These are phyloP conservation scores for Gryllus longicercus DNA, from an alignment of 2,888 invertebrate species.

Conservation along the genomic window DNA sequence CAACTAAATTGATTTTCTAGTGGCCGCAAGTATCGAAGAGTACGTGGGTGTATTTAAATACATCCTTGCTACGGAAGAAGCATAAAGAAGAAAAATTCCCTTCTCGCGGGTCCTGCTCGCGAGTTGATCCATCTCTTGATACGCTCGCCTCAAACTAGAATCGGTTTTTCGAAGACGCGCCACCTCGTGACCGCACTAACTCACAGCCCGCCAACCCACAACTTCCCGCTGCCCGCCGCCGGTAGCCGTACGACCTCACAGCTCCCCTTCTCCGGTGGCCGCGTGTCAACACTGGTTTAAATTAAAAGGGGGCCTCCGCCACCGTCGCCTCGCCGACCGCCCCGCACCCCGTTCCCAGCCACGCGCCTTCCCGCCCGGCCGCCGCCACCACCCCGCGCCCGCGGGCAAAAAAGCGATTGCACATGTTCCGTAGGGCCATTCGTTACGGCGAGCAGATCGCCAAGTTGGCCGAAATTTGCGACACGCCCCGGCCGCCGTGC, in stretches of 20 bases:
- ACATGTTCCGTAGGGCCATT: constrained; percentile 17
- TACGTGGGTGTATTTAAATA: too few relatives aligned
- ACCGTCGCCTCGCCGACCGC: not conserved
- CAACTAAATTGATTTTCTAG: too few relatives aligned
- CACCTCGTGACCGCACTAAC: too few relatives aligned
- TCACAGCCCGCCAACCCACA: too few relatives aligned
- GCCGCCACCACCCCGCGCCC: not conserved
- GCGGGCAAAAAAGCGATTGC: constrained; percentile 10
- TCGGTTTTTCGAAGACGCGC: too few relatives aligned
- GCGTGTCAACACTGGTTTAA: constrained; percentile 17
- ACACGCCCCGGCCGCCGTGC: not conserved
- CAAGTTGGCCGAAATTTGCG: constrained; percentile 1
- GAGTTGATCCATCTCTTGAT: too few relatives aligned
- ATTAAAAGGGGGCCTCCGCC: not conserved
- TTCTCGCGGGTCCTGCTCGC: too few relatives aligned
- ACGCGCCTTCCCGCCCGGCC: not conserved
- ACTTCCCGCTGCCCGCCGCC: too few relatives aligned
- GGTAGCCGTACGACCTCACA: not conserved
- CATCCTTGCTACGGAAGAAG: too few relatives aligned
- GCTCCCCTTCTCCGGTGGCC: not conserved
- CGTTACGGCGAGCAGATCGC: constrained; percentile 1
- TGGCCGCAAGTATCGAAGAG: too few relatives aligned
- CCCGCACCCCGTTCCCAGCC: not conserved
- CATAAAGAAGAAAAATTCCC: too few relatives aligned
- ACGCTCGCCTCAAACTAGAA: too few relatives aligned